Evolutionary conservation across 1,140 invertebrate species (phyloP).

Genomic region (Papilio dardanus): DNA sequence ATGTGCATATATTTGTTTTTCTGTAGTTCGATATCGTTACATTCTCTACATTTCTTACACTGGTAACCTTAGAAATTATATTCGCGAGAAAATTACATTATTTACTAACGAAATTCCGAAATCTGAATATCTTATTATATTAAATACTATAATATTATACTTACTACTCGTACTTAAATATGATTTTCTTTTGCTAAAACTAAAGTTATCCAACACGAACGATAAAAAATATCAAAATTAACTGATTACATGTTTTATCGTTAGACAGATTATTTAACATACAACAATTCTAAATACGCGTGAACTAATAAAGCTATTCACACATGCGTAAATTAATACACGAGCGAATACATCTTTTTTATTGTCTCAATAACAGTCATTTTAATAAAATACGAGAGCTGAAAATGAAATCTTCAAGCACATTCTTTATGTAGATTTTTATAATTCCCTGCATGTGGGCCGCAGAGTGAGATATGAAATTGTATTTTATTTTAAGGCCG

Average conservation of each 20-base stretch:
- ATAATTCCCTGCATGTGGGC: constrained; percentile 57
- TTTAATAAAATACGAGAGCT: constrained; percentile 51
- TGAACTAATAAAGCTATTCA: background rate
- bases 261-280: background rate
- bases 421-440: constrained; percentile 71
- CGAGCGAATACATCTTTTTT: constrained; percentile 39
- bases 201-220: background rate
- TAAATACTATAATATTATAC: background rate
- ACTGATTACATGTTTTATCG: background rate
- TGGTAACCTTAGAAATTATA: background rate
- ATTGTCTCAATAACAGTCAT: constrained; percentile 60
- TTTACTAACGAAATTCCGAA: background rate
- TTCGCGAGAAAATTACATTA: background rate
- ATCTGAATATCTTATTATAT: background rate
- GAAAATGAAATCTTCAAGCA: constrained; percentile 53
- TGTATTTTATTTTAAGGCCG: constrained; percentile 75
- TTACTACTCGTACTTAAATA: no score
- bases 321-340: background rate
- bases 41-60: background rate
- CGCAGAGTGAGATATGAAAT: constrained; percentile 63
- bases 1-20: background rate
- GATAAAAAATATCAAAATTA: background rate
- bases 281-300: background rate
- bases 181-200: background rate
- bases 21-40: background rate